Evolutionary conservation across 2,888 invertebrate species (phyloP).

Genomic region (Molorchus minor): DNA sequence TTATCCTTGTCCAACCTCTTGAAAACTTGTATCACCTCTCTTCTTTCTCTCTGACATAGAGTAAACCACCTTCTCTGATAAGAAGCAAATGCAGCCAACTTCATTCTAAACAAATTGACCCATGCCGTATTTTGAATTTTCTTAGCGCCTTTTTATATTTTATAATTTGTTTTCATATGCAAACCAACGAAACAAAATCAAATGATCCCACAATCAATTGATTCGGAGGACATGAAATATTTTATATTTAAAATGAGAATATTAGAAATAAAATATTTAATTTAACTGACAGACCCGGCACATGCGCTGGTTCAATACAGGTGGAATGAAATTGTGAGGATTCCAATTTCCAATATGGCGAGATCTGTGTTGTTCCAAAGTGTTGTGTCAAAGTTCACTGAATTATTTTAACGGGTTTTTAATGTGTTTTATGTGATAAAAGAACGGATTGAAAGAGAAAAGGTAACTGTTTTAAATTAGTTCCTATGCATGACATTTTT

Average conservation of each 20-base stretch:
- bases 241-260: too few relatives aligned
- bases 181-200: too few relatives aligned
- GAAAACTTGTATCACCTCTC: too few relatives aligned
- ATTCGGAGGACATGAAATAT: too few relatives aligned
- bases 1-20: too few relatives aligned
- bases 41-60: neutral
- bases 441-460: neutral
- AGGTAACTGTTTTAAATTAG: constrained; percentile 13
- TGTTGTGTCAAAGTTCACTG: constrained; percentile 35
- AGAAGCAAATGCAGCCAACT: neutral
- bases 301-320: constrained; percentile 14
- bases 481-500: neutral
- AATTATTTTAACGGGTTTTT: constrained; percentile 20
- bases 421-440: constrained; percentile 28
- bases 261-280: too few relatives aligned
- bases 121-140: neutral
- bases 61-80: neutral
- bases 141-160: neutral
- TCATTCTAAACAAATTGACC: constrained; percentile 5
- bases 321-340: constrained; percentile 27
- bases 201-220: too few relatives aligned
- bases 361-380: constrained; percentile 42
- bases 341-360: constrained; percentile 48
- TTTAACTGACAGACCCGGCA: too few relatives aligned
- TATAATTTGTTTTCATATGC: too few relatives aligned